These are phyloP conservation scores for Tinea pellionella DNA, from an alignment of 2,888 invertebrate species.

Conservation along the genomic window DNA sequence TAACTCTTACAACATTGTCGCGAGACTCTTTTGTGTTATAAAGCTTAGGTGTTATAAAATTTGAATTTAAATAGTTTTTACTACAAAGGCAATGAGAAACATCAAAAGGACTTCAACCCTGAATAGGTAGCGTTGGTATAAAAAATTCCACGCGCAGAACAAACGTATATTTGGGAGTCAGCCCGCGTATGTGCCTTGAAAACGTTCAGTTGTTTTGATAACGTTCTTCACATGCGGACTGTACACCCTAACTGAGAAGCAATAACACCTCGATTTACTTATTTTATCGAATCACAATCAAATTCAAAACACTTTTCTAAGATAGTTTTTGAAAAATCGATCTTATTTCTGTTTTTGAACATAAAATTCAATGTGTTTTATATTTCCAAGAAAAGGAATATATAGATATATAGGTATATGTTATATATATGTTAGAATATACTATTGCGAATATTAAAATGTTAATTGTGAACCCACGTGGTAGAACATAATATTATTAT, in stretches of 20 bases:
- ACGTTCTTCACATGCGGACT: conserved; percentile 1
- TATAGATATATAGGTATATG: not conserved
- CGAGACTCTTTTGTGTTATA: not conserved
- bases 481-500: not conserved
- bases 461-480: not conserved
- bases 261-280: not conserved
- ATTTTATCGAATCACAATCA: not conserved
- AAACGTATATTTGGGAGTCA: conserved; percentile 55
- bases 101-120: conserved; percentile 8
- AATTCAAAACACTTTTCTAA: not conserved
- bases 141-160: conserved; percentile 21
- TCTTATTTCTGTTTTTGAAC: not conserved
- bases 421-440: too few species aligned
- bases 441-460: not conserved
- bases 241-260: not conserved
- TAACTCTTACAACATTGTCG: not conserved
- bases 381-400: too few species aligned
- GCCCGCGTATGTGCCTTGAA: conserved; percentile 45
- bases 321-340: not conserved
- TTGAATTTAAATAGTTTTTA: conserved; percentile 8
- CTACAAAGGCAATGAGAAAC: conserved; percentile 1
- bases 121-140: not conserved
- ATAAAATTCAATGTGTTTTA: too few species aligned
- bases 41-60: not conserved
- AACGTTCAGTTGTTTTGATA: not conserved